Percentiles rank a stretch among this genome's conserved stretches.
Conservation (phyloP, 2,113 vertebrate species). For the Tragulus kanchil region DNA sequence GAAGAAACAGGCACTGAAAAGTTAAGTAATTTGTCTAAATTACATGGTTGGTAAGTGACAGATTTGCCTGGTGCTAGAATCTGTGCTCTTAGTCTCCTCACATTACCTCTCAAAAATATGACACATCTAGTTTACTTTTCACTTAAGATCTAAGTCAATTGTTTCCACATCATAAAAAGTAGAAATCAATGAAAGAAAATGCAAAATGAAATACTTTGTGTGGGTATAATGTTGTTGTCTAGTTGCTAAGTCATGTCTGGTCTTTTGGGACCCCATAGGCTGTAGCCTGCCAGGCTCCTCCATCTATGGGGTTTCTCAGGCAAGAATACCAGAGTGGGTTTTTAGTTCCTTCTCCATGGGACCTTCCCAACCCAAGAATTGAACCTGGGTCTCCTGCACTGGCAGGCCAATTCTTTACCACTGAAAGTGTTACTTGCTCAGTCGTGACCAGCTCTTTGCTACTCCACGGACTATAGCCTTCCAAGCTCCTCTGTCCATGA, state of each 20-base stretch:
- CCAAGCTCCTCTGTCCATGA: neutral
- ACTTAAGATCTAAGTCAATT: too few relatives aligned
- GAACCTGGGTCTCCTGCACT: neutral
- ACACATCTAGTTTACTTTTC: too few relatives aligned
- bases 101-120: constrained; percentile 36
- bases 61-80: neutral
- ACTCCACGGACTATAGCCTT: neutral
- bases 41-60: neutral
- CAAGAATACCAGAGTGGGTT: neutral
- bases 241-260: neutral
- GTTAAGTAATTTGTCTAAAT: neutral
- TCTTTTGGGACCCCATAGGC: neutral
- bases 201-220: constrained; percentile 4
- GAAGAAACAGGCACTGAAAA: neutral
- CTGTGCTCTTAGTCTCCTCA: neutral
- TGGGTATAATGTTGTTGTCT: neutral
- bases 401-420: neutral
- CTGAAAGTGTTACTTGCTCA: neutral
- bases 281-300: neutral
- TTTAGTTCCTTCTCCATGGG: neutral
- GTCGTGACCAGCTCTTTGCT: neutral
- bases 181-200: constrained; percentile 5
- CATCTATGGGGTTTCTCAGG: neutral
- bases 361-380: neutral
- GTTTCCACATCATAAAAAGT: neutral